Evolutionary conservation across 2,888 invertebrate genomes (phyloP), one percentile per base, ranked within the genome.

Genomic region (Coenonympha arcania): DNA sequence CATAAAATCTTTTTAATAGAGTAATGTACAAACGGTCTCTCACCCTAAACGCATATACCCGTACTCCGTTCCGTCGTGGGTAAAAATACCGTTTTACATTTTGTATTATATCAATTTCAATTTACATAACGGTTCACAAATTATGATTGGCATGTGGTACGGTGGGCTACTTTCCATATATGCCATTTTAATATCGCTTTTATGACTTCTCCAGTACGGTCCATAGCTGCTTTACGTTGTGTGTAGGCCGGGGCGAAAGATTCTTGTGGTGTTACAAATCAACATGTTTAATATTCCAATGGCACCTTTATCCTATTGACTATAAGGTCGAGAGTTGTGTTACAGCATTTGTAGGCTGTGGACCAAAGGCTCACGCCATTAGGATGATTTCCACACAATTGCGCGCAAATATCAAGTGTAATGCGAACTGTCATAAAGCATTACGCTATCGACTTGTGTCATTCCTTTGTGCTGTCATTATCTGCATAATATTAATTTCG

Each of bases 401-500:
- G 34, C 33, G 4, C 43, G 37, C 48, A 51, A 57, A 54, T 55
- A 54, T 52, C 55, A 53, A 44, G 52, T 42, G 49, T 56, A 54
- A 58, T 49, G 46, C 56, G 42, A 55, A 40, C 46, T 56, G 55
- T 50, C 55, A 46, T 42, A 22, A 33, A 36, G 41, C 41, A 42
- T 46, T 41, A 50, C 41, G 19, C 11, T 41, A 41, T 28, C 18
- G 19, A 34, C 13, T 34, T 26, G 13, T 45, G 45, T 11, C 34
- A 19, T 31, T 31, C 20, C 30, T 43, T 19, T 22, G 26, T 28
- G 6, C 4, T 20, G 13, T 22, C 31, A 11, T 20, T 31, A 13
- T 31, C 13, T 20, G 13, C 11, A n/a, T 37, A 20, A n/a, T 19
- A 39, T 39, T 16, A 39, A 24, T 13, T 11, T 9, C 3, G 15